A percentile compares a stretch with the other conserved stretches of the same genome.
These are phyloP conservation scores for Chaetogeoica ovagalla DNA, from an alignment of 2,888 invertebrate species.

Conservation along the genomic window DNA sequence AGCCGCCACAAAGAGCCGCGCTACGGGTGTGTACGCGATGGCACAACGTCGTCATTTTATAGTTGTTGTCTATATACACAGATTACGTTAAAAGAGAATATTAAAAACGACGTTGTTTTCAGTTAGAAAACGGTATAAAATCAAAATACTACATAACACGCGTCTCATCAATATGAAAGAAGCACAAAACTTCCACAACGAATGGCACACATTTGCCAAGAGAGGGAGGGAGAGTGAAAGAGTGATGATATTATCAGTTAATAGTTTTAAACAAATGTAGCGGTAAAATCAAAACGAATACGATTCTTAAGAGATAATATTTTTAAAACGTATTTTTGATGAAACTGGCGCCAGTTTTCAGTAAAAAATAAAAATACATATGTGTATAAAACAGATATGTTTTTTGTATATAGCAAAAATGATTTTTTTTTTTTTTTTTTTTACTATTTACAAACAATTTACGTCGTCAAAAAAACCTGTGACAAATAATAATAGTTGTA, in stretches of 20 bases:
- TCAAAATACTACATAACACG: not conserved
- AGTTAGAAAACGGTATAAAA: not conserved
- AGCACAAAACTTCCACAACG: too few species aligned
- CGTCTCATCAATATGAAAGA: not conserved
- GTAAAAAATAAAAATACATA: not conserved
- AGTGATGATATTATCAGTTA: too few species aligned
- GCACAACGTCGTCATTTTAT: slow-evolving; percentile 1
- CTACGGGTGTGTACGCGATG: not conserved
- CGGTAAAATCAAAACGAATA: too few species aligned
- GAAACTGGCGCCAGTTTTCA: not conserved
- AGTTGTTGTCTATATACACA: not conserved
- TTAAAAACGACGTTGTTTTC: not conserved
- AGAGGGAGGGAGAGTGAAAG: too few species aligned
- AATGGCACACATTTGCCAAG: too few species aligned
- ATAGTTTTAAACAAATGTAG: slow-evolving; percentile 10
- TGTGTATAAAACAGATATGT: too few species aligned
- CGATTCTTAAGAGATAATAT: not conserved
- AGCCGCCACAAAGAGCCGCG: slow-evolving; percentile 23
- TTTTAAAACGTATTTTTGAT: not conserved
- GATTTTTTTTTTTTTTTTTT: not conserved
- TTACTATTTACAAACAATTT: not conserved
- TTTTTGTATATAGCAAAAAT: not conserved
- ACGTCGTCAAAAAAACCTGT: too few species aligned
- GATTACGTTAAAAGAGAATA: not conserved
- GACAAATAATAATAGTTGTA: too few species aligned